Conservation (phyloP, 2,113 vertebrate genomes). For the Phaethornis superciliosus region DNA sequence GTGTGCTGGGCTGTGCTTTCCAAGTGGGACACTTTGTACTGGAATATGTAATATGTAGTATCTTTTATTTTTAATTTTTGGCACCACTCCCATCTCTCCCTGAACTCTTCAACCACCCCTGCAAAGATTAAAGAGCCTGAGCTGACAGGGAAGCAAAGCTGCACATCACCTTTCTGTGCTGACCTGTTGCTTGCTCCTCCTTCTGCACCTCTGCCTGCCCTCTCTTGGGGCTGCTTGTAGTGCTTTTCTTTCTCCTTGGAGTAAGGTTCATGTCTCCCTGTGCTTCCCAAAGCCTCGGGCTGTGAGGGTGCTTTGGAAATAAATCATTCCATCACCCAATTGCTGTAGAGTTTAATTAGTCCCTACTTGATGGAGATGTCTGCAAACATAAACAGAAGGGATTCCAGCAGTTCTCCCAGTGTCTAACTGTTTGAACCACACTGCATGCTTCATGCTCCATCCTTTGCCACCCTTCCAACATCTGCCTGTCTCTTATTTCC, state of each 20-base stretch:
- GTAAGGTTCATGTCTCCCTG: background rate
- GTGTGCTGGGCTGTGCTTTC: background rate
- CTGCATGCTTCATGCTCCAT: background rate
- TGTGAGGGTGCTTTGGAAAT: conserved; percentile 20
- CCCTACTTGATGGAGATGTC: conserved; percentile 16
- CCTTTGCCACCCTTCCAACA: background rate
- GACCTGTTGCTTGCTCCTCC: background rate
- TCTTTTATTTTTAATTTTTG: background rate
- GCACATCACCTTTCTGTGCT: background rate
- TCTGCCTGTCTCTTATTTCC: background rate
- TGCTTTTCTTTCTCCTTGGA: background rate
- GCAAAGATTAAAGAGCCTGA: background rate
- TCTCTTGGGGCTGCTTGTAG: accelerated
- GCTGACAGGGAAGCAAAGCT: background rate
- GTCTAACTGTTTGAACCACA: background rate
- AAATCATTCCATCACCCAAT: conserved; percentile 53
- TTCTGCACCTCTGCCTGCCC: background rate
- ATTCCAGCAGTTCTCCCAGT: conserved; percentile 23
- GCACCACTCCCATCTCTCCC: background rate
- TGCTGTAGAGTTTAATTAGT: conserved; percentile 49
- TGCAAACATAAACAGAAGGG: conserved; percentile 39
- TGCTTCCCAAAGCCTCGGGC: conserved; percentile 39
- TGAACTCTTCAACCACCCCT: background rate
- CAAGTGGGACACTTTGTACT: background rate
- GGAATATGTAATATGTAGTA: background rate